Conservation (phyloP, 2,888 invertebrate genomes). For the Emmelina monodactyla region DNA sequence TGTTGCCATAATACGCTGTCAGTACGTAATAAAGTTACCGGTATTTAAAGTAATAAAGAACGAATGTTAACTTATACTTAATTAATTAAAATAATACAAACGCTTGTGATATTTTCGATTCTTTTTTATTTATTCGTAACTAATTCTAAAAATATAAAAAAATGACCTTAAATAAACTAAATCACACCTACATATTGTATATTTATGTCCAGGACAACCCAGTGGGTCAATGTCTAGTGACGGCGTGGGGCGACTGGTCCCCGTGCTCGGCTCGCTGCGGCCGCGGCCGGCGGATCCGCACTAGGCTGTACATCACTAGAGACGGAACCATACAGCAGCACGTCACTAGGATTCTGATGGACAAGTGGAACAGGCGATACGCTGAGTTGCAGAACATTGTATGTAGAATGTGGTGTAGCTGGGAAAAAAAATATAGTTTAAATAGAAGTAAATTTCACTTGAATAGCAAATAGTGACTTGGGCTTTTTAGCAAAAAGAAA, state of each 20-base stretch:
- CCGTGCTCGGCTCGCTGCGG: constrained; percentile 83
- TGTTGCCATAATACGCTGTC: no score
- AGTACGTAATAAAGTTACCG: no score
- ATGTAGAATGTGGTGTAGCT: constrained; percentile 15
- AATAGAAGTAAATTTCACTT: background rate
- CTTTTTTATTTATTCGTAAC: no score
- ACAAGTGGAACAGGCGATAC: constrained; percentile 35
- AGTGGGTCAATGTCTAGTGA: constrained; percentile 65
- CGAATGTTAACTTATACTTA: no score
- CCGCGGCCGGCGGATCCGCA: constrained; percentile 69
- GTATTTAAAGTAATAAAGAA: no score
- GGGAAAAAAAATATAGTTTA: background rate
- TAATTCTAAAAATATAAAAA: no score
- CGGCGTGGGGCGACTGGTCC: constrained; percentile 82
- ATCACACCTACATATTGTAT: no score
- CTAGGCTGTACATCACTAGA: constrained; percentile 45
- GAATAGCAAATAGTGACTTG: no score
- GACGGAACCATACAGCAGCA: constrained; percentile 29
- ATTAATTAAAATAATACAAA: no score
- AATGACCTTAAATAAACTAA: no score
- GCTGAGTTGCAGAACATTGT: constrained; percentile 38
- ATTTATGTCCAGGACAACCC: constrained; percentile 28
- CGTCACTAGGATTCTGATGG: constrained; percentile 27
- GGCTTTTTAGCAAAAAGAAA: no score
- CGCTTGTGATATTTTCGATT: no score